phyloP scores from a whole-genome alignment of 2,113 vertebrate species.

The Nanorana parkeri region DNA sequence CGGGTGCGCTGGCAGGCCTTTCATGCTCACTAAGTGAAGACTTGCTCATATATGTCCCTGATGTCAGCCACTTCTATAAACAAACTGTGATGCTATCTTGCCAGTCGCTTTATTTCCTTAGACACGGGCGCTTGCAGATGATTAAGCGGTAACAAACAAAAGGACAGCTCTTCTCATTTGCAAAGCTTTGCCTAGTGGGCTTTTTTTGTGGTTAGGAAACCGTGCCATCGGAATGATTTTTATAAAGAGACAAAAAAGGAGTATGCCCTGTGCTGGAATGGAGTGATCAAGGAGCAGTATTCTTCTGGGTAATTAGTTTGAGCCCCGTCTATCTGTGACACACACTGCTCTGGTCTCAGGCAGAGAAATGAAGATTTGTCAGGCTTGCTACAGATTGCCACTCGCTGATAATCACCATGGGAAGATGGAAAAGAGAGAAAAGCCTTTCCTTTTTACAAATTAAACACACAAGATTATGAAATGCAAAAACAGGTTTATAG shows the following conservation, averaged over 20 bases:
- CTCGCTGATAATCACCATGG: too few species aligned
- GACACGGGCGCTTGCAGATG: slow-evolving; percentile 20
- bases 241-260: not conserved
- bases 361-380: too few species aligned
- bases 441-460: too few species aligned
- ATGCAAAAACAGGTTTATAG: too few species aligned
- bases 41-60: not conserved
- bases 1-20: not conserved
- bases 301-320: slow-evolving; percentile 15
- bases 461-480: too few species aligned
- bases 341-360: not conserved
- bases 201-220: not conserved
- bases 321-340: not conserved
- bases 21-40: slow-evolving; percentile 8
- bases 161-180: slow-evolving; percentile 25
- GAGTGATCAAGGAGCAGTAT: not conserved
- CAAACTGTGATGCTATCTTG: not conserved
- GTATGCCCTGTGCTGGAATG: not conserved
- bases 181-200: not conserved
- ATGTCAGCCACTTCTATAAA: slow-evolving; percentile 3
- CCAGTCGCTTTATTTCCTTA: not conserved
- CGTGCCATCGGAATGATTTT: not conserved
- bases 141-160: slow-evolving; percentile 22
- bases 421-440: too few species aligned
- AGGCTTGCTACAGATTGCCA: too few species aligned